phyloP scores from a whole-genome alignment of 1,140 invertebrate genomes.

The Cryptotermes secundus region DNA sequence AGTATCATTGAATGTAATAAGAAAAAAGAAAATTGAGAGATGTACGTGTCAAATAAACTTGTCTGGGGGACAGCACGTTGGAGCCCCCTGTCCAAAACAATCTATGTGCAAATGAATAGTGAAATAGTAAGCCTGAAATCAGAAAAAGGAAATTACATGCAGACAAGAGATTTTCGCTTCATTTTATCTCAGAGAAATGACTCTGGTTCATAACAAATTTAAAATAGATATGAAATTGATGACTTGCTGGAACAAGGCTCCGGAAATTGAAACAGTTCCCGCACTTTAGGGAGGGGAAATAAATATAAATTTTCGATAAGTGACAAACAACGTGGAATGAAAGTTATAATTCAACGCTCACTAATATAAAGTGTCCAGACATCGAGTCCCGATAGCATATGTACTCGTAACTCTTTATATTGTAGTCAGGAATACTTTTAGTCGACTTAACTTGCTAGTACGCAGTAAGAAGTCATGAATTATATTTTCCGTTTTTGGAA shows the following conservation, averaged over 20 bases:
- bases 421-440: too few relatives aligned
- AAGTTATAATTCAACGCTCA: neutral
- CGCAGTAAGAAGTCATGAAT: too few relatives aligned
- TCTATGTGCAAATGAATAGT: neutral
- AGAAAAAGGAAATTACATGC: neutral
- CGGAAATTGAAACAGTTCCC: neutral
- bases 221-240: neutral
- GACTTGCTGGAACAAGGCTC: neutral
- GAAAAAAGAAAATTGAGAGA: too few relatives aligned
- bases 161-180: neutral
- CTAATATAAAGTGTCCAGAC: neutral
- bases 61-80: too few relatives aligned
- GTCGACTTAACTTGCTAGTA: too few relatives aligned
- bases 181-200: neutral
- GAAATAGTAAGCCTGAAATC: neutral
- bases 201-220: neutral
- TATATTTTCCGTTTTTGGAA: too few relatives aligned
- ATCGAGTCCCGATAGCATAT: neutral
- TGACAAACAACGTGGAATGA: neutral
- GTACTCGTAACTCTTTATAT: too few relatives aligned
- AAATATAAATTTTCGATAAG: neutral
- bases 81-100: neutral
- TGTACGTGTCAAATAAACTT: too few relatives aligned
- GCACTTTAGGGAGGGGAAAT: neutral
- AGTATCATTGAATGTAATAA: too few relatives aligned